Evolutionary conservation across 2,797 vertebrate species (phyloP).

Genomic region (Amblyopsis hoosieri): DNA sequence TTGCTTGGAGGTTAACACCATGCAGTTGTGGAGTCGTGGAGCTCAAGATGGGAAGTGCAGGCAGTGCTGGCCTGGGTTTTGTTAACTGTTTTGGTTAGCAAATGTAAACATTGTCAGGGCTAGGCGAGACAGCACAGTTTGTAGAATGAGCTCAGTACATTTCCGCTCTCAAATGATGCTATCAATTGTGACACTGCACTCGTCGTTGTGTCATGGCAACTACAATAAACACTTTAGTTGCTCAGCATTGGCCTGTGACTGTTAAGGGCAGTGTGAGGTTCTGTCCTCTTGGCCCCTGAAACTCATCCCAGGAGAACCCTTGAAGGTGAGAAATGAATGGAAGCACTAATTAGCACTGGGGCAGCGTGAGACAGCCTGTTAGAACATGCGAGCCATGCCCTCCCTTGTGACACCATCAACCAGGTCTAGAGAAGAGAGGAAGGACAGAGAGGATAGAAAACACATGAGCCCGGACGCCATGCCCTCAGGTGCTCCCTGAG

Average conservation of each 20-base stretch:
- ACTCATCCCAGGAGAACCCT: slow-evolving; percentile 26
- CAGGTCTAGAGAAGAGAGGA: slow-evolving; percentile 29
- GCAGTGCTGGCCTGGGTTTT: slow-evolving; percentile 24
- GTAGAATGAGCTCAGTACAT: neutral
- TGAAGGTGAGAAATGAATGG: slow-evolving; percentile 50
- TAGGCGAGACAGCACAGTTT: slow-evolving; percentile 2
- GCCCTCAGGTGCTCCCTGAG: slow-evolving; percentile 34
- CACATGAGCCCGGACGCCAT: slow-evolving; percentile 52
- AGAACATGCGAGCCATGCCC: slow-evolving; percentile 48
- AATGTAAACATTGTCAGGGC: slow-evolving; percentile 25
- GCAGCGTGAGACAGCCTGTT: slow-evolving; percentile 56
- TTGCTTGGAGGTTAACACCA: slow-evolving; percentile 14
- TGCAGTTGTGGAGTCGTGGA: neutral
- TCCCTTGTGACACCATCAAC: slow-evolving; percentile 52
- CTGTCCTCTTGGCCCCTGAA: slow-evolving; percentile 10
- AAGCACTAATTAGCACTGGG: slow-evolving; percentile 60
- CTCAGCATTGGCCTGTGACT: neutral
- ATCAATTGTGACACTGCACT: too few species aligned
- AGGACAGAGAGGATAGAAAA: slow-evolving; percentile 49
- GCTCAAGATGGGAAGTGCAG: slow-evolving; percentile 3
- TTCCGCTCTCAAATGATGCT: neutral
- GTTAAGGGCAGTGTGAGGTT: slow-evolving; percentile 1
- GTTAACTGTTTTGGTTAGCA: slow-evolving; percentile 41
- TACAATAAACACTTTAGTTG: neutral
- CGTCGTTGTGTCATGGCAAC: neutral